Evolutionary conservation across 23 tunicate genomes (phyloP).

Genomic region (Diplosoma virens): DNA sequence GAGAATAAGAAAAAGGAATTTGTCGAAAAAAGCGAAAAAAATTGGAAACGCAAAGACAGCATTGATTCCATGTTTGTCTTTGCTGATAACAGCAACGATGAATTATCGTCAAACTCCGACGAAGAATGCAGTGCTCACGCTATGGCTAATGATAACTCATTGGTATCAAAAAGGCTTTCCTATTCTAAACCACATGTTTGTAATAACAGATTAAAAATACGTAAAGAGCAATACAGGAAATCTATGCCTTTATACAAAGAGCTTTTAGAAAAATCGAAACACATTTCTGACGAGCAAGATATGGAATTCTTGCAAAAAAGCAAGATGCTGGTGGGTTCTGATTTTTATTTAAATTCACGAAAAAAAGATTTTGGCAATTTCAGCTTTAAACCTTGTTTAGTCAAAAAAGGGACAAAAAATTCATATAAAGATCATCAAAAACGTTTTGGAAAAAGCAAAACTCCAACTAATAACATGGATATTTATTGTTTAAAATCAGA

Average conservation of each 20-base stretch:
- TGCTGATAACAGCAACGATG: neutral
- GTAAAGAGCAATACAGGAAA: constrained; percentile 1
- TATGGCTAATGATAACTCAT: neutral
- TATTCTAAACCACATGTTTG: neutral
- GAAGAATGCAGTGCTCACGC: neutral
- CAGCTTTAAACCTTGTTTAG: too few relatives aligned
- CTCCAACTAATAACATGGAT: too few relatives aligned
- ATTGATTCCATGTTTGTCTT: constrained; percentile 49
- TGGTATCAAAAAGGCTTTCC: neutral
- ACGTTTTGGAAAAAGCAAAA: too few relatives aligned
- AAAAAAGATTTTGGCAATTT: too few relatives aligned
- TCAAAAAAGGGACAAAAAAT: too few relatives aligned
- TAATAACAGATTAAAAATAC: neutral
- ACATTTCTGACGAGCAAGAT: neutral
- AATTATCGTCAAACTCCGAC: neutral
- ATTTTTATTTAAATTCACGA: neutral
- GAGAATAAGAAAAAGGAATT: neutral
- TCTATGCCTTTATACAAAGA: constrained; percentile 31
- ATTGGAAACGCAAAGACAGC: constrained; percentile 21
- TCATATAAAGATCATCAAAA: too few relatives aligned
- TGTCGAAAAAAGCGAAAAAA: neutral
- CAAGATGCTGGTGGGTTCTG: neutral
- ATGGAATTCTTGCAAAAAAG: neutral
- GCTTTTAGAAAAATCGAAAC: neutral
- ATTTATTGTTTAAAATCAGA: too few relatives aligned